Conservation (phyloP, 2,113 vertebrate species). For the Trogon surrucura region DNA sequence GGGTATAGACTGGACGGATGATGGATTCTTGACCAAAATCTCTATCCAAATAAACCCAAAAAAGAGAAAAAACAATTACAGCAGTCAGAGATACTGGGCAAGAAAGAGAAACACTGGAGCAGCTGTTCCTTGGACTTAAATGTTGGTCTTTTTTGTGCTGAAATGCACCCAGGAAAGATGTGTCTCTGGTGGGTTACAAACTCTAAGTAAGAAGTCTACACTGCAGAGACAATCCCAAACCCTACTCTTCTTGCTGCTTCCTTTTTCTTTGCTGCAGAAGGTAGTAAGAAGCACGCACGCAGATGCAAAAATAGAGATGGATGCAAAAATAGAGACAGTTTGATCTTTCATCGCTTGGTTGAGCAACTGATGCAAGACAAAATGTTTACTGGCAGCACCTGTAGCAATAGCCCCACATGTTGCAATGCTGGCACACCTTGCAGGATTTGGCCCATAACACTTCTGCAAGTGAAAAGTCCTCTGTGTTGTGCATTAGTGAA, state of each 20-base stretch:
- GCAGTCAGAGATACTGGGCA: background rate
- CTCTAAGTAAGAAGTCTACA: background rate
- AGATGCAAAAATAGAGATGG: background rate
- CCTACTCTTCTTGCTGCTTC: background rate
- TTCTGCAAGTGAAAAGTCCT: slow-evolving; percentile 14
- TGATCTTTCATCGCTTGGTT: slow-evolving; percentile 25
- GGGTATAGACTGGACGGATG: background rate
- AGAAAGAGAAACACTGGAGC: background rate
- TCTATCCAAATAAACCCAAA: background rate
- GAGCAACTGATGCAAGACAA: slow-evolving; percentile 21
- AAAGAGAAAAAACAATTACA: background rate
- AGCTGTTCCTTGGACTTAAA: background rate
- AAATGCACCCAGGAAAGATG: background rate
- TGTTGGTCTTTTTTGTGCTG: background rate
- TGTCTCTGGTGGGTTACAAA: background rate
- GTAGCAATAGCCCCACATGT: background rate
- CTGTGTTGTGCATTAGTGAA: slow-evolving; percentile 17
- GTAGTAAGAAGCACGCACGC: background rate
- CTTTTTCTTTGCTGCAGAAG: background rate
- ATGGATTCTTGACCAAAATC: background rate
- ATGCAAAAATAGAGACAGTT: background rate
- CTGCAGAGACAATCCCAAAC: background rate
- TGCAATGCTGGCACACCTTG: slow-evolving; percentile 54
- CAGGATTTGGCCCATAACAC: background rate
- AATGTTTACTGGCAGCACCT: slow-evolving; percentile 46